Percentiles rank a stretch among this genome's conserved stretches.
phyloP scores from a whole-genome alignment of 2,797 vertebrate genomes.

The Antennarius maculatus region DNA sequence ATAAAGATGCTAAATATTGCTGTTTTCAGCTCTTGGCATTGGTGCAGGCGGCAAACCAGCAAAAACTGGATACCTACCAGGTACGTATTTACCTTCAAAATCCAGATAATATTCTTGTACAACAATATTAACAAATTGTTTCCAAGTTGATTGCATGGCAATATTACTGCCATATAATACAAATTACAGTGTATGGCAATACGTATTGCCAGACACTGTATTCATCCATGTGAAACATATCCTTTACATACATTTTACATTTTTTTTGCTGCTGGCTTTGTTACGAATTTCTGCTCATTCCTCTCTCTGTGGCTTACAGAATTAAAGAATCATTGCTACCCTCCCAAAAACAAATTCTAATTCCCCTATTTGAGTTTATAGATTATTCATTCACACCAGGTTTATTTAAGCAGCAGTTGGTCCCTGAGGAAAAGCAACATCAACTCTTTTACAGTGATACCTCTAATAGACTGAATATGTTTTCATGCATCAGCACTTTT shows the following conservation, averaged over 20 bases:
- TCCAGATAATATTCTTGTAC: neutral
- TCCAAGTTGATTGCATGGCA: neutral
- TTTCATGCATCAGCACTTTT: slow-evolving; percentile 19
- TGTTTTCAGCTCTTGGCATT: slow-evolving; percentile 60
- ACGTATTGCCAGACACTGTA: neutral
- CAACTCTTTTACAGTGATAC: slow-evolving; percentile 51
- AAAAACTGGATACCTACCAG: slow-evolving; percentile 65
- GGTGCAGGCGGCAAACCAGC: slow-evolving; percentile 65
- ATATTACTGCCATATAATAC: no score
- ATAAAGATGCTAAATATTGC: neutral
- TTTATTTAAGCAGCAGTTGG: slow-evolving; percentile 21
- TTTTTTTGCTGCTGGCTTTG: no score
- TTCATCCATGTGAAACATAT: neutral
- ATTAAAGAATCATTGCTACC: neutral
- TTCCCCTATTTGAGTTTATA: neutral
- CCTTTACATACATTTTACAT: no score
- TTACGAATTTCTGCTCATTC: neutral
- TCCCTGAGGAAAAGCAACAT: slow-evolving; percentile 46
- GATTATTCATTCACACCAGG: neutral
- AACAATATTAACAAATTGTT: neutral
- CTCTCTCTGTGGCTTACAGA: neutral
- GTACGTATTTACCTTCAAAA: slow-evolving; percentile 47
- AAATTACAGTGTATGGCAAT: neutral
- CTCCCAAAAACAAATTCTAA: slow-evolving; percentile 6
- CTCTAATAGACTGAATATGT: slow-evolving; percentile 20